A percentile compares a stretch with the other conserved stretches of the same genome.
These are phyloP conservation scores for Triplophysa rosa DNA, from an alignment of 2,113 vertebrate species.

Conservation along the genomic window DNA sequence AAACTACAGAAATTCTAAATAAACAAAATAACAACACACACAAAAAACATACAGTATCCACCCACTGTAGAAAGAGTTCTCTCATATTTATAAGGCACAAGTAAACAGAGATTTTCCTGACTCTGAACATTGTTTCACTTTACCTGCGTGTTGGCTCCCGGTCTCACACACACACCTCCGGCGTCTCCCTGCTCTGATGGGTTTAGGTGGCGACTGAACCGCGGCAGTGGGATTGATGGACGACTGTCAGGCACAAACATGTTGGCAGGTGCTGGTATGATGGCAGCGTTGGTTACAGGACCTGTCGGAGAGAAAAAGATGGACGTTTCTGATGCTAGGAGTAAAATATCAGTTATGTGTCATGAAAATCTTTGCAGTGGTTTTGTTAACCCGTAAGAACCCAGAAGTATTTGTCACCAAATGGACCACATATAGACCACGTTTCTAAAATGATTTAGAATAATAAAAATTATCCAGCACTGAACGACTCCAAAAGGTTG, in stretches of 20 bases:
- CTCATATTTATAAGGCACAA: neutral
- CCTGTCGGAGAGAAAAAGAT: slow-evolving; percentile 65
- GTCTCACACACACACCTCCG: slow-evolving; percentile 79
- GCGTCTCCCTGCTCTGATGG: slow-evolving; percentile 75
- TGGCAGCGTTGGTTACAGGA: slow-evolving; percentile 86
- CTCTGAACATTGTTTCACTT: no score
- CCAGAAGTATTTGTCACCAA: no score
- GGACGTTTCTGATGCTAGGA: no score
- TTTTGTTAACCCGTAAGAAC: no score
- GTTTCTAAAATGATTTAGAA: no score
- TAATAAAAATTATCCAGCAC: no score
- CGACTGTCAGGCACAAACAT: slow-evolving; percentile 90
- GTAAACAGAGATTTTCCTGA: neutral
- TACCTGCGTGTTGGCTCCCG: slow-evolving; percentile 83
- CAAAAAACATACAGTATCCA: neutral
- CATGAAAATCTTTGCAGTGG: no score
- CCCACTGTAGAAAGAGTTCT: neutral
- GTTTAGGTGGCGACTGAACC: slow-evolving; percentile 87
- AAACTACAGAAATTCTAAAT: no score
- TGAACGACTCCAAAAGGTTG: neutral
- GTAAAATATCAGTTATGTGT: neutral
- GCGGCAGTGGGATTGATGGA: slow-evolving; percentile 81
- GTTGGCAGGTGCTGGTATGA: slow-evolving; percentile 83
- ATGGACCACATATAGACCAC: no score
- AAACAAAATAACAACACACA: neutral